Percentiles rank a stretch among this genome's conserved stretches.
phyloP scores from a whole-genome alignment of 2,113 vertebrate species.

The Cyprinus carpio region DNA sequence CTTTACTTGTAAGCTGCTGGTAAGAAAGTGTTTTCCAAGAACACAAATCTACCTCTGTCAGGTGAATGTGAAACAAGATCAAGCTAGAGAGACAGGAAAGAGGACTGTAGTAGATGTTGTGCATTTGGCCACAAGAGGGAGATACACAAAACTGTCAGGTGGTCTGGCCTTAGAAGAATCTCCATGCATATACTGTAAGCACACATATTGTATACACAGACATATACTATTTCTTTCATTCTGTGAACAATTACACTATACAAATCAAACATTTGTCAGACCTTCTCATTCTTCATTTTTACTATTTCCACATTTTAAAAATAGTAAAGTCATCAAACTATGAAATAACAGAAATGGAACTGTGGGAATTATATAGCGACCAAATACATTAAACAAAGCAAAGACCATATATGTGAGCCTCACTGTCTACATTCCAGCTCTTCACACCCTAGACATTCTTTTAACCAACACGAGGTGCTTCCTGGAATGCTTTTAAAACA shows the following conservation, averaged over 20 bases:
- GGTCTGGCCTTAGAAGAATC: background rate
- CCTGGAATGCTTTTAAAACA: background rate
- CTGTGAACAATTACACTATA: too few species aligned
- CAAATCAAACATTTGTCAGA: too few species aligned
- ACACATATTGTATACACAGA: background rate
- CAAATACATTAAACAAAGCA: background rate
- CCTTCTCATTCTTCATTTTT: background rate
- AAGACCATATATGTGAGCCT: background rate
- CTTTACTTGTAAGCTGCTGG: background rate
- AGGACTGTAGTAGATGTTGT: background rate
- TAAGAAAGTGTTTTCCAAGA: background rate
- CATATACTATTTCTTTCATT: background rate
- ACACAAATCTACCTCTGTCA: background rate
- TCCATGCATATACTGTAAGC: background rate
- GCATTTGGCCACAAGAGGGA: slow-evolving; percentile 5
- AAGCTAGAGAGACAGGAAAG: background rate
- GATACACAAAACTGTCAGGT: background rate
- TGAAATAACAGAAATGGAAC: background rate
- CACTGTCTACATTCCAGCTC: background rate
- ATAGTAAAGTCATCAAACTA: background rate
- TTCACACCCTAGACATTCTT: background rate
- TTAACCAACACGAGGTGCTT: background rate
- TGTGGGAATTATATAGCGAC: background rate
- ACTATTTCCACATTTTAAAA: background rate
- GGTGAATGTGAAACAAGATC: background rate